Evolutionary conservation across 2,888 invertebrate species (phyloP).

Genomic region (Conistra vaccinii): DNA sequence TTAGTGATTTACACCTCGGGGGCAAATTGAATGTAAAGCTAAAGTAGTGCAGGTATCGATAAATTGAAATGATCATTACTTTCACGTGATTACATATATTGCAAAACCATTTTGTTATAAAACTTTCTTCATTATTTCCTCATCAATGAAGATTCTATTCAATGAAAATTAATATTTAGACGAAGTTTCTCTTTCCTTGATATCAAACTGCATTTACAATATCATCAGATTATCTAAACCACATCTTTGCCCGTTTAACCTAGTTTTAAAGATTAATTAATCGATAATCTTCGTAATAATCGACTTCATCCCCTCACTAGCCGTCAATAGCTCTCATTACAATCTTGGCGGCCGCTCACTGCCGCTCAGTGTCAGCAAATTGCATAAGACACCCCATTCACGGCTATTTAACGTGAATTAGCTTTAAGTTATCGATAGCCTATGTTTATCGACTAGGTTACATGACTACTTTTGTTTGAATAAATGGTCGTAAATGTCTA

Average conservation of each 20-base stretch:
- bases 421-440: slow-evolving; percentile 75
- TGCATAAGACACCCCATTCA: slow-evolving; percentile 83
- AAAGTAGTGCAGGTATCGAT: slow-evolving; percentile 55
- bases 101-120: not conserved
- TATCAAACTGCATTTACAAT: slow-evolving; percentile 18
- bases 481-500: not conserved
- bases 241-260: slow-evolving; percentile 36
- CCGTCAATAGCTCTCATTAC: slow-evolving; percentile 77
- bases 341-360: slow-evolving; percentile 53
- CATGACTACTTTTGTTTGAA: slow-evolving; percentile 55
- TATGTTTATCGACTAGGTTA: slow-evolving; percentile 72
- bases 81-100: not conserved
- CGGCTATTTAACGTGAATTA: slow-evolving; percentile 83
- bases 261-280: slow-evolving; percentile 58
- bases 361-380: slow-evolving; percentile 78
- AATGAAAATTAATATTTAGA: not conserved
- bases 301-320: slow-evolving; percentile 69
- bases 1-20: slow-evolving; percentile 69
- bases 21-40: slow-evolving; percentile 51
- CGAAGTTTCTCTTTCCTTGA: not conserved
- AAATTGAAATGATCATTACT: slow-evolving; percentile 12
- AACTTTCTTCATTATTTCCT: not conserved
- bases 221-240: slow-evolving; percentile 35
- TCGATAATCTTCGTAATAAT: slow-evolving; percentile 60
- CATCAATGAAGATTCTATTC: not conserved